These are phyloP conservation scores for Cheilosia urbana DNA, from an alignment of 2,888 invertebrate species.

Conservation along the genomic window DNA sequence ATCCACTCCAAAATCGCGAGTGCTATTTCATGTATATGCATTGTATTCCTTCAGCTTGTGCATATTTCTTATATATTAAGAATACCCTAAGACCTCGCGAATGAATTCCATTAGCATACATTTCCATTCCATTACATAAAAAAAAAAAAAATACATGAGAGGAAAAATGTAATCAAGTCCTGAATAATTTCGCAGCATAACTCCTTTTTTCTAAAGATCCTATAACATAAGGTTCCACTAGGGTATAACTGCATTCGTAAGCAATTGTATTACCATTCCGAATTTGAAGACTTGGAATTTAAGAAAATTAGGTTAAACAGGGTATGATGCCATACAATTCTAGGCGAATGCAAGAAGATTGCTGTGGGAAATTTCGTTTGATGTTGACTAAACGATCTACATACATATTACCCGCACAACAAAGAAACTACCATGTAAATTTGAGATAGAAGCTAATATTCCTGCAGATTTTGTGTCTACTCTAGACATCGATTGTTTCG, in stretches of 20 bases:
- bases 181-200: not conserved
- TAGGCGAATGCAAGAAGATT: no score
- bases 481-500: no score
- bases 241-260: not conserved
- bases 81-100: not conserved
- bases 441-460: no score
- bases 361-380: no score
- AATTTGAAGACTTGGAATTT: not conserved
- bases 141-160: not conserved
- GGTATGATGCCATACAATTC: not conserved
- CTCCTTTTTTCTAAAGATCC: not conserved
- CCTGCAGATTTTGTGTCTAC: no score
- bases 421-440: no score
- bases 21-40: not conserved
- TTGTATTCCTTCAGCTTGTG: not conserved
- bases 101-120: slow-evolving; percentile 1
- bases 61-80: not conserved
- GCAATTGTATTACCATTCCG: not conserved
- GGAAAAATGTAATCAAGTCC: slow-evolving; percentile 1
- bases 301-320: no score
- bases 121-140: not conserved
- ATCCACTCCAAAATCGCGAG: no score
- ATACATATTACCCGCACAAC: no score
- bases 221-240: not conserved
- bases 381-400: no score